These are phyloP conservation scores for Rana temporaria DNA, from an alignment of 2,113 vertebrate species.

Conservation along the genomic window DNA sequence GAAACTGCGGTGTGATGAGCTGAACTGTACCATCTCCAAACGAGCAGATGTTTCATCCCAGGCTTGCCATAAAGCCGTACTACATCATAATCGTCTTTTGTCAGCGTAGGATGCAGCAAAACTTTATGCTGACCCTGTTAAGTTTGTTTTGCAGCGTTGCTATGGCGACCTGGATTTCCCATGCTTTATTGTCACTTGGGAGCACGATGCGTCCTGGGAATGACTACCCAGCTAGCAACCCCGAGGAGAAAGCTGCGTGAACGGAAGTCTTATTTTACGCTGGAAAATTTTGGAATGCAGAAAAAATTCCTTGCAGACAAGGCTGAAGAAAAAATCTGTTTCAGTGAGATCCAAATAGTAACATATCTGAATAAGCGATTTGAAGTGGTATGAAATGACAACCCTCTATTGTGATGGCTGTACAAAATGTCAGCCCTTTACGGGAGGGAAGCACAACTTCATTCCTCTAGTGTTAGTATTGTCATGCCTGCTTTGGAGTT, in stretches of 20 bases:
- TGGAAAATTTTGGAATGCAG: slow-evolving; percentile 29
- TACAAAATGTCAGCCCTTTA: too few relatives aligned
- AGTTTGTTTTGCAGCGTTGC: slow-evolving; percentile 45
- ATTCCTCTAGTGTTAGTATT: too few relatives aligned
- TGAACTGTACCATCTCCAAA: neutral
- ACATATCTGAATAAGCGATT: neutral
- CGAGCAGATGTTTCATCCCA: slow-evolving; percentile 10
- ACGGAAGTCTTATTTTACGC: slow-evolving; percentile 31
- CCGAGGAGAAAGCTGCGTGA: neutral
- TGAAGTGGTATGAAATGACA: too few relatives aligned
- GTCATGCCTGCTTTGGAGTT: too few relatives aligned
- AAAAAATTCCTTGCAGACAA: neutral
- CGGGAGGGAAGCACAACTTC: too few relatives aligned
- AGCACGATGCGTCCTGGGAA: neutral
- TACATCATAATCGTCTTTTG: slow-evolving; percentile 19
- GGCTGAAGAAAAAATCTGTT: neutral
- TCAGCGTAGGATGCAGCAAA: neutral
- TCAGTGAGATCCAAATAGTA: neutral
- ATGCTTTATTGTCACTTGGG: slow-evolving; percentile 2
- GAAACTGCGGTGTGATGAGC: slow-evolving; percentile 25
- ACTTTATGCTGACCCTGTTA: neutral
- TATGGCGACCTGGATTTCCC: slow-evolving; percentile 39
- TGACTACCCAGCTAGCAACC: neutral
- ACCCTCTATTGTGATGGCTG: too few relatives aligned
- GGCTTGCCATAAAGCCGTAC: neutral